Base-by-base conservation (phyloP, 1,140 invertebrate genomes). In the Drosophila arizonae region DNA sequence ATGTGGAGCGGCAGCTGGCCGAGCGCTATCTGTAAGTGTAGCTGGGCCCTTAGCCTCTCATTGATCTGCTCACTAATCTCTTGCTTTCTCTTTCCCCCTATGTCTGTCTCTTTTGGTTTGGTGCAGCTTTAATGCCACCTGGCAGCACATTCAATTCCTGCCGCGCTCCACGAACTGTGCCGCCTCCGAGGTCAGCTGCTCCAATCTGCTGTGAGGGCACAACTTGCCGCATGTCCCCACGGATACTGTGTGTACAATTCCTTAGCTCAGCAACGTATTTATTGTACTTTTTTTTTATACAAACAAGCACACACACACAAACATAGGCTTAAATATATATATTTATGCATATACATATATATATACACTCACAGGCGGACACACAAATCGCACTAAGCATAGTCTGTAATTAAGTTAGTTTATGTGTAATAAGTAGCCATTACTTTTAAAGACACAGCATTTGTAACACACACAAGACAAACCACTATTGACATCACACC, bases 111-210 rank as follows among this genome's bases (percentile, higher is more conserved):
- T 33, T 51, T 52, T 50, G 41, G 48, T 65, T 46, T 66, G 39
- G 56, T 81, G 15, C 52, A 91, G 90, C 45, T 91, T 91, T 56
- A 90, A 91, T 52, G 89, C 90, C 58, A 90, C 88, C 15, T 91
- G 90, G 90, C 84, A 90, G 58, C 90, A 91, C 30, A 90, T 91
- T 48, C 90, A 90, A 73, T 90, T 90, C 61, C 66, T 91, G 72
- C 80, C 88, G 17, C 77, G 87, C 26, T 88, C 90, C 36, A 84
- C 81, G 48, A 76, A 90, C 45, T 91, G 90, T 56, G 78, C 84
- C 43, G 79, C 80, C 9, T 65, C 80, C 6, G 77, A 89, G 50
- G 63, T 71, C 13, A 79, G 73, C 55, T 91, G 90, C 64, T 86
- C 81, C 43, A 90, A 91, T 50, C 70, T 91, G 50, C 86, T 91